These are phyloP conservation scores for Chelon auratus DNA, from an alignment of 2,797 vertebrate species.

Conservation along the genomic window DNA sequence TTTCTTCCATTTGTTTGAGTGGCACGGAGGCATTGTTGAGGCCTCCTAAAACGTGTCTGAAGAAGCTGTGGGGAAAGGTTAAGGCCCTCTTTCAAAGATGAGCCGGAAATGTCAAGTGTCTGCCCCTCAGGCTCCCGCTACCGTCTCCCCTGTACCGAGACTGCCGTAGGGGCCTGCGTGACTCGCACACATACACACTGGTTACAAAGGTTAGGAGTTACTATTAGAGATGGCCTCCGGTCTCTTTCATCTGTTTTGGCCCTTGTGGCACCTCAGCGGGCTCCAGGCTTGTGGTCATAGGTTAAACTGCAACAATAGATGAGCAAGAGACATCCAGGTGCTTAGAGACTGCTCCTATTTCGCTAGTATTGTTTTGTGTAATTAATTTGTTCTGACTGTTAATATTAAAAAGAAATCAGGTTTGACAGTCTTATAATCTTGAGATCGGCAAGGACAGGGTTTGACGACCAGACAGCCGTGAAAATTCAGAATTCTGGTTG, in stretches of 20 bases:
- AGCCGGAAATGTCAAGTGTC: conserved; percentile 84
- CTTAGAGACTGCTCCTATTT: conserved; percentile 9
- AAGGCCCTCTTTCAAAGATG: conserved; percentile 84
- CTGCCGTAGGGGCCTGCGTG: conserved; percentile 63
- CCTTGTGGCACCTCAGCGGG: conserved; percentile 52
- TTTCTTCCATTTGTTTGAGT: conserved; percentile 38
- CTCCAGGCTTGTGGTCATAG: conserved; percentile 55
- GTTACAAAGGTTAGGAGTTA: conserved; percentile 74
- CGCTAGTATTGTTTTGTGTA: too few relatives aligned
- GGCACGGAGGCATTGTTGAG: conserved; percentile 55
- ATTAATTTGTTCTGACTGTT: background rate
- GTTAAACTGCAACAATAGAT: conserved; percentile 56
- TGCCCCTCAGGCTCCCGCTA: conserved; percentile 73
- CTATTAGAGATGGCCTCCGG: conserved; percentile 68
- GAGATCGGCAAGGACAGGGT: background rate
- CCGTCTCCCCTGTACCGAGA: conserved; percentile 64
- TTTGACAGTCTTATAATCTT: background rate
- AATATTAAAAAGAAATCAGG: background rate
- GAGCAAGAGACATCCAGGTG: conserved; percentile 39
- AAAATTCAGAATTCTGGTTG: background rate
- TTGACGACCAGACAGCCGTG: background rate
- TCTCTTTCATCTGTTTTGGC: conserved; percentile 70
- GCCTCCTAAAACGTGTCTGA: conserved; percentile 76
- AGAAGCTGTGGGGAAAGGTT: conserved; percentile 80
- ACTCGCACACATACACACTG: conserved; percentile 35